These are phyloP conservation scores for Maccullochella peelii DNA, from an alignment of 2,113 vertebrate genomes.

Conservation along the genomic window DNA sequence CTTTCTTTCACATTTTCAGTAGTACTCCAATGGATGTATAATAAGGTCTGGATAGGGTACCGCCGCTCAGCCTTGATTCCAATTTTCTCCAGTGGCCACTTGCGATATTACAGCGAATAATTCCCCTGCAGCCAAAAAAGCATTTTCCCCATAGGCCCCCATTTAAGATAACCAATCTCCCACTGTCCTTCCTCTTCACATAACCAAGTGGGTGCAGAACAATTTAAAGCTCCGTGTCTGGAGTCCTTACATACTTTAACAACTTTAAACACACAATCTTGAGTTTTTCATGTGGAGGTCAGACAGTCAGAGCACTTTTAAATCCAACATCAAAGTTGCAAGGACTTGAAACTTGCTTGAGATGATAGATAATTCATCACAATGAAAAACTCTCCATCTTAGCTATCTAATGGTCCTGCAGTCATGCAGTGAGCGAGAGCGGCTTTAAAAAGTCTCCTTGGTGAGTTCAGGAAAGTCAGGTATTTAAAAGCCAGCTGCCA, in stretches of 20 bases:
- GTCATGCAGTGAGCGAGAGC: neutral
- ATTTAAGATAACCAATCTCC: neutral
- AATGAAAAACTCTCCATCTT: neutral
- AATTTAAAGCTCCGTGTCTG: neutral
- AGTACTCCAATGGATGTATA: too few relatives aligned
- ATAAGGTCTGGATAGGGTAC: too few relatives aligned
- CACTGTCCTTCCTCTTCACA: neutral
- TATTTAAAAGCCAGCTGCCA: slow-evolving; percentile 7
- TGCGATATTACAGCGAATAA: too few relatives aligned
- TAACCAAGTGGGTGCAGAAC: slow-evolving; percentile 1
- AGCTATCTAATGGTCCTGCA: neutral
- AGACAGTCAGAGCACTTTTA: slow-evolving; percentile 1
- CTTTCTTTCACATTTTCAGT: neutral
- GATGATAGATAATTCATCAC: slow-evolving; percentile 20
- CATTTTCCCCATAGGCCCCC: neutral
- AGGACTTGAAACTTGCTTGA: neutral
- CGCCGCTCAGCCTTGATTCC: too few relatives aligned
- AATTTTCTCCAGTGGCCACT: too few relatives aligned
- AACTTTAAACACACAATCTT: neutral
- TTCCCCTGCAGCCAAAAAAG: too few relatives aligned
- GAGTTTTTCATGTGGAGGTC: neutral
- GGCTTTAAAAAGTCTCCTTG: slow-evolving; percentile 10
- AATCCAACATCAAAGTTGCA: slow-evolving; percentile 19
- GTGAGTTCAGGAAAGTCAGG: neutral
- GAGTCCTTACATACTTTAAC: neutral